Percentiles rank a stretch among this genome's conserved stretches.
phyloP scores from a whole-genome alignment of 1,140 invertebrate genomes.

The Sitodiplosis mosellana region DNA sequence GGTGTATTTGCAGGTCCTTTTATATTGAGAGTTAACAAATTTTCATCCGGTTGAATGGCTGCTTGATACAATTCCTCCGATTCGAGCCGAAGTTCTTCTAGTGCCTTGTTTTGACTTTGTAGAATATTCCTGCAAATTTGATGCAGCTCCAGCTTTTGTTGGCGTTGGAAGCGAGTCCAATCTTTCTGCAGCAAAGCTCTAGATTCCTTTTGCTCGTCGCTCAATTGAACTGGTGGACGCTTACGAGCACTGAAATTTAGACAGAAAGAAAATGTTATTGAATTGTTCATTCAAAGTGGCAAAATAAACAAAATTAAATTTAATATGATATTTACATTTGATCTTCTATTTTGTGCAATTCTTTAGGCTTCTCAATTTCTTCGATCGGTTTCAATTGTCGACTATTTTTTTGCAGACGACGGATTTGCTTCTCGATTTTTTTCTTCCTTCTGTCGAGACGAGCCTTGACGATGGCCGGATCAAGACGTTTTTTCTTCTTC shows the following conservation, averaged over 20 bases:
- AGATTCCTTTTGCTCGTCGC: constrained; percentile 30
- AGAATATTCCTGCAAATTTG: constrained; percentile 44
- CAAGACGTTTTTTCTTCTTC: constrained; percentile 72
- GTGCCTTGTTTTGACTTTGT: constrained; percentile 50
- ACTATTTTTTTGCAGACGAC: constrained; percentile 52
- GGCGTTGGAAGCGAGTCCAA: constrained; percentile 49
- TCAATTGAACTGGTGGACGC: constrained; percentile 26
- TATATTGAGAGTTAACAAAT: constrained; percentile 40
- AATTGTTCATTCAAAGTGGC: not conserved
- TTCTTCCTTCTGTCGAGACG: constrained; percentile 61
- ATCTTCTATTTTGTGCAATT: constrained; percentile 43
- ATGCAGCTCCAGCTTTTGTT: constrained; percentile 41
- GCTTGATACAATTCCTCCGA: constrained; percentile 68
- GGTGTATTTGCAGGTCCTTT: constrained; percentile 59
- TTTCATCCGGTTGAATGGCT: constrained; percentile 57
- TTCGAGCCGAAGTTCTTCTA: constrained; percentile 52
- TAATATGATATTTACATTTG: constrained; percentile 15
- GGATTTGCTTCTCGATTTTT: constrained; percentile 68
- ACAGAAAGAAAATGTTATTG: constrained; percentile 3
- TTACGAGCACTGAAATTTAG: constrained; percentile 29
- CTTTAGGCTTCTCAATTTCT: constrained; percentile 52
- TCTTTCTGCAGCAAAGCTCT: constrained; percentile 42
- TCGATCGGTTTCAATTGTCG: constrained; percentile 64
- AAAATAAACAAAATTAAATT: not conserved
- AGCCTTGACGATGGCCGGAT: constrained; percentile 55